A percentile compares a stretch with the other conserved stretches of the same genome.
These are phyloP conservation scores for Dissostichus mawsoni DNA, from an alignment of 2,113 vertebrate genomes.

Conservation along the genomic window DNA sequence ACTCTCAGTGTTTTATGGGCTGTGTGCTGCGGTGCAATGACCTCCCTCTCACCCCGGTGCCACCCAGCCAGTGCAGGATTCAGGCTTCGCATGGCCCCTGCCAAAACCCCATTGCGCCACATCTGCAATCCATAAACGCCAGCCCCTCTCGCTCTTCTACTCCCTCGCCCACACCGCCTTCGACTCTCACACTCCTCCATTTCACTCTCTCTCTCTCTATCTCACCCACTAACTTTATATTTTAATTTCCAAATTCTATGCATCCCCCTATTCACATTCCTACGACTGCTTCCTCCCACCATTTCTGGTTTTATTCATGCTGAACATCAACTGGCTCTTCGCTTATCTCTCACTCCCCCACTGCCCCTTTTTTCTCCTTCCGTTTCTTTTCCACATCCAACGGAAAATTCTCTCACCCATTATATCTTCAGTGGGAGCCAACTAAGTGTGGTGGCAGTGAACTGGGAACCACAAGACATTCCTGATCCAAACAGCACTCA, in stretches of 20 bases:
- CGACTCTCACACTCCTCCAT: conserved; percentile 76
- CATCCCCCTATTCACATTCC: conserved; percentile 57
- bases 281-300: conserved; percentile 60
- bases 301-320: conserved; percentile 65
- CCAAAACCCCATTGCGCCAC: conserved; percentile 88
- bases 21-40: conserved; percentile 84
- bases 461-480: conserved; percentile 84
- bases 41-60: conserved; percentile 87
- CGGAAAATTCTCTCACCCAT: conserved; percentile 86
- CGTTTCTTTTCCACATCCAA: conserved; percentile 79
- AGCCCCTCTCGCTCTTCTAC: conserved; percentile 82
- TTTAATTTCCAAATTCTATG: conserved; percentile 71
- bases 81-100: conserved; percentile 80
- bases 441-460: conserved; percentile 85
- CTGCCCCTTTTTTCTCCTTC: conserved; percentile 57
- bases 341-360: conserved; percentile 74
- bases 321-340: conserved; percentile 67
- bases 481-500: conserved; percentile 77
- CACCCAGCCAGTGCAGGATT: conserved; percentile 86
- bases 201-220: conserved; percentile 63
- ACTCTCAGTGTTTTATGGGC: conserved; percentile 80
- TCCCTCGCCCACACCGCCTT: conserved; percentile 80
- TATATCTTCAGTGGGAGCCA: conserved; percentile 83
- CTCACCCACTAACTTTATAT: conserved; percentile 67
- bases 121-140: conserved; percentile 90